phyloP scores from a whole-genome alignment of 1,140 invertebrate genomes.

The Anadara kagoshimensis region DNA sequence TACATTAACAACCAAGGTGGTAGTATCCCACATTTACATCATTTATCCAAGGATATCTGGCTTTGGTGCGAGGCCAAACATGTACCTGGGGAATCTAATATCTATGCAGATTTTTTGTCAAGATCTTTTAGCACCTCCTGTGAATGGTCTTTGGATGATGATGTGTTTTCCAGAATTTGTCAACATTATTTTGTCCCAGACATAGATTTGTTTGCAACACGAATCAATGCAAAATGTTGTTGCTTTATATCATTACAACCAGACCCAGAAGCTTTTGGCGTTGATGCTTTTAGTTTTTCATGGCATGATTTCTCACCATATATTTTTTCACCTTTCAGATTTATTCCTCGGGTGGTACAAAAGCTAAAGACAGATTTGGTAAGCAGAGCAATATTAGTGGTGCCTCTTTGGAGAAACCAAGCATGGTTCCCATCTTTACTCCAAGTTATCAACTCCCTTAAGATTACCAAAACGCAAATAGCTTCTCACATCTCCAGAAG shows the following conservation, averaged over 20 bases:
- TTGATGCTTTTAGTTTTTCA: conserved; percentile 21
- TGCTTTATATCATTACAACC: conserved; percentile 10
- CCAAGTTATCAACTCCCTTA: conserved; percentile 19
- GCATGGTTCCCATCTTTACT: conserved; percentile 28
- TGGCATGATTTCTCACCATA: conserved; percentile 11
- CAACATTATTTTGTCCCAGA: conserved; percentile 17
- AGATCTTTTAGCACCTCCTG: conserved; percentile 25
- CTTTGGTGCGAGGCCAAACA: conserved; percentile 32
- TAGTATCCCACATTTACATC: conserved; percentile 16
- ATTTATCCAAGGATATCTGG: conserved; percentile 31
- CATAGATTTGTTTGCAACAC: conserved; percentile 41
- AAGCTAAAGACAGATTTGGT: conserved; percentile 17
- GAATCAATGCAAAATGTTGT: conserved; percentile 16
- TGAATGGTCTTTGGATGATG: conserved; percentile 27
- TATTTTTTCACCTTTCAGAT: conserved; percentile 31
- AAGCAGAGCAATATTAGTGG: conserved; percentile 17
- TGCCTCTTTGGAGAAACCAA: conserved; percentile 22
- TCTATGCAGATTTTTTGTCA: conserved; percentile 30
- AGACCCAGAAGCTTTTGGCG: conserved; percentile 5
- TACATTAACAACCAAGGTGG: conserved; percentile 42
- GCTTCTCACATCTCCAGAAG: too few relatives aligned
- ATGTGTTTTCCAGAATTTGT: conserved; percentile 29
- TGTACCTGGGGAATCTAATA: conserved; percentile 36
- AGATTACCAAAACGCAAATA: conserved; percentile 23
- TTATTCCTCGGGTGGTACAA: conserved; percentile 13